Percentiles rank a stretch among this genome's conserved stretches.
Conservation (phyloP, 2,888 invertebrate genomes). For the Conchocele bisecta region DNA sequence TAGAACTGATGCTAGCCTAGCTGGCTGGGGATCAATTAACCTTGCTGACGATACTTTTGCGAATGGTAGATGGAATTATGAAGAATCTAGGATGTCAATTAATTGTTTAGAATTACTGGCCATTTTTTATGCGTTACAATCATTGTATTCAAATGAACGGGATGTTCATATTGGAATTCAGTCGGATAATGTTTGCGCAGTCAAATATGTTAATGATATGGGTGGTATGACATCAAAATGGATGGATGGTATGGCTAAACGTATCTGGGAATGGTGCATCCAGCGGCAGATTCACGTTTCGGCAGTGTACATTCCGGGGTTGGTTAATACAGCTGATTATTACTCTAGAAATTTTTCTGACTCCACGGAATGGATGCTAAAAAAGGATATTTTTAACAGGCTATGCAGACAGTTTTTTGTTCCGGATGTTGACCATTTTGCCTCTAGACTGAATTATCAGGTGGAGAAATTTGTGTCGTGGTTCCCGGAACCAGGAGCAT, state of each 20-base stretch:
- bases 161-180: slow-evolving; percentile 23
- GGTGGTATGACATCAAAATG: slow-evolving; percentile 27
- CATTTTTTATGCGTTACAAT: slow-evolving; percentile 21
- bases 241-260: not conserved
- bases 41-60: not conserved
- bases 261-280: slow-evolving; percentile 15
- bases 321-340: slow-evolving; percentile 23
- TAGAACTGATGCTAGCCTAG: not conserved
- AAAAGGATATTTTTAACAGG: slow-evolving; percentile 16
- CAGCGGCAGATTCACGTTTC: slow-evolving; percentile 23
- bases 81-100: slow-evolving; percentile 22
- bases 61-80: slow-evolving; percentile 21
- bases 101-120: slow-evolving; percentile 39
- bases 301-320: slow-evolving; percentile 21
- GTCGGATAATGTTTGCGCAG: slow-evolving; percentile 38
- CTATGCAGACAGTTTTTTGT: not conserved
- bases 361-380: slow-evolving; percentile 37
- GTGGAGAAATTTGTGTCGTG: slow-evolving; percentile 25
- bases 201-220: slow-evolving; percentile 36
- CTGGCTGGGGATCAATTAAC: too few species aligned
- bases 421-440: slow-evolving; percentile 41
- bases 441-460: slow-evolving; percentile 29
- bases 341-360: slow-evolving; percentile 28
- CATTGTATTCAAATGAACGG: slow-evolving; percentile 8
- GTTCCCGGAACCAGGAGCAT: slow-evolving; percentile 28